Evolutionary conservation across 1,140 invertebrate species (phyloP).

Genomic region (Dinoponera quadriceps): DNA sequence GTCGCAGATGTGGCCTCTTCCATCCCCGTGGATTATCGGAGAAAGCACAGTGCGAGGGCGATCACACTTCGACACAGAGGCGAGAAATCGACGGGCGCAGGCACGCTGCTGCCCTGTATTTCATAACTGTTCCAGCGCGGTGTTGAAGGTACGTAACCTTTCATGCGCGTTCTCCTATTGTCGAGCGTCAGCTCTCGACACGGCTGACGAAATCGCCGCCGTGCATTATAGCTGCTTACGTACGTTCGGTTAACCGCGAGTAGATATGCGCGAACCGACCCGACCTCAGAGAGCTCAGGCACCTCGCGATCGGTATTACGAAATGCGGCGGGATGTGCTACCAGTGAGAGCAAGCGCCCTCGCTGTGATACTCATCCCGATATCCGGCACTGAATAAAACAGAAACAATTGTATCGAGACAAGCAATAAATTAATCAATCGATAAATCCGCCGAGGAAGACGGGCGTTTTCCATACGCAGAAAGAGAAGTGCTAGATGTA

Average conservation of each 20-base stretch:
- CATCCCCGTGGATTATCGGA: neutral
- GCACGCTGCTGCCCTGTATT: constrained; percentile 72
- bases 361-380: constrained; percentile 1
- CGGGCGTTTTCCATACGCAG: too few relatives aligned
- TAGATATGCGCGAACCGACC: constrained; percentile 68
- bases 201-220: constrained; percentile 75
- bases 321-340: constrained; percentile 62
- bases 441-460: too few relatives aligned
- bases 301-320: constrained; percentile 61
- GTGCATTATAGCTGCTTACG: constrained; percentile 68
- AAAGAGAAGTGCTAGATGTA: too few relatives aligned
- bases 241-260: constrained; percentile 65
- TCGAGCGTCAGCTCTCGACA: constrained; percentile 64
- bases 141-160: constrained; percentile 77
- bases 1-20: neutral
- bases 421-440: too few relatives aligned
- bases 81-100: constrained; percentile 24
- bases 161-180: constrained; percentile 79
- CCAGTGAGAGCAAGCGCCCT: constrained; percentile 46
- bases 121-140: constrained; percentile 72
- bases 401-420: too few relatives aligned
- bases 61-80: constrained; percentile 23
- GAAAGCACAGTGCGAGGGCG: constrained; percentile 27
- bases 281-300: constrained; percentile 62
- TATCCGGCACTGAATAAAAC: too few relatives aligned